Percentiles rank a stretch among this genome's conserved stretches.
Conservation (phyloP, 2,888 invertebrate species). For the Mactromeris polynyma region DNA sequence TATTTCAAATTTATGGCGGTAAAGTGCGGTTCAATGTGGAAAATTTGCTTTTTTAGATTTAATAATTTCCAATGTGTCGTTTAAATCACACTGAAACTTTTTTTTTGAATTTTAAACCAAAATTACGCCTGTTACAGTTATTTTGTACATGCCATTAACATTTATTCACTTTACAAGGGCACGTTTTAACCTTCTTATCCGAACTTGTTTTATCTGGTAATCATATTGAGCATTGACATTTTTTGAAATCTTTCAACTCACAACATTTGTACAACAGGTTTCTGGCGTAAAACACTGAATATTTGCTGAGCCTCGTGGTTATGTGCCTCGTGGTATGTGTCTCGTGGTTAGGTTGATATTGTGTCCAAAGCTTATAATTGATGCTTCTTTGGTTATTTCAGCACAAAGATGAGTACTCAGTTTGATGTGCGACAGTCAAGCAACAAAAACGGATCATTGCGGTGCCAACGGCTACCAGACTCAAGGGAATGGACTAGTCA, state of each 20-base stretch:
- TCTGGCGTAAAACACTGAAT: too few species aligned
- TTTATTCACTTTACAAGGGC: neutral
- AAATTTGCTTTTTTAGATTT: neutral
- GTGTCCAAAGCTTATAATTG: neutral
- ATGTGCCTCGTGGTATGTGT: too few species aligned
- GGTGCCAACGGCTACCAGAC: neutral
- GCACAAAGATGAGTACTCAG: neutral
- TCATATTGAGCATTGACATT: neutral
- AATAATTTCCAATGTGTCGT: too few species aligned
- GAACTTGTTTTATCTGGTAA: too few species aligned
- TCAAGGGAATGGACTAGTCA: neutral
- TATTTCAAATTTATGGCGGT: constrained; percentile 13
- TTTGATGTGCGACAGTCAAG: neutral
- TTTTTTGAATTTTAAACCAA: too few species aligned
- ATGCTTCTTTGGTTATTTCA: neutral
- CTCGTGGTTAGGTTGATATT: neutral
- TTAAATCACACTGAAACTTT: too few species aligned
- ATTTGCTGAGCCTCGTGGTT: neutral
- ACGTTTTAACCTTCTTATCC: too few species aligned
- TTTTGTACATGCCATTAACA: neutral
- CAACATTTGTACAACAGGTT: too few species aligned
- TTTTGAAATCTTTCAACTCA: too few species aligned
- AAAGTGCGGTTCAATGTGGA: neutral
- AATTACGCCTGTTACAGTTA: too few species aligned
- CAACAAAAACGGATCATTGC: neutral